Evolutionary conservation across 2,888 invertebrate species (phyloP).

Genomic region (Synergus itoensis): DNA sequence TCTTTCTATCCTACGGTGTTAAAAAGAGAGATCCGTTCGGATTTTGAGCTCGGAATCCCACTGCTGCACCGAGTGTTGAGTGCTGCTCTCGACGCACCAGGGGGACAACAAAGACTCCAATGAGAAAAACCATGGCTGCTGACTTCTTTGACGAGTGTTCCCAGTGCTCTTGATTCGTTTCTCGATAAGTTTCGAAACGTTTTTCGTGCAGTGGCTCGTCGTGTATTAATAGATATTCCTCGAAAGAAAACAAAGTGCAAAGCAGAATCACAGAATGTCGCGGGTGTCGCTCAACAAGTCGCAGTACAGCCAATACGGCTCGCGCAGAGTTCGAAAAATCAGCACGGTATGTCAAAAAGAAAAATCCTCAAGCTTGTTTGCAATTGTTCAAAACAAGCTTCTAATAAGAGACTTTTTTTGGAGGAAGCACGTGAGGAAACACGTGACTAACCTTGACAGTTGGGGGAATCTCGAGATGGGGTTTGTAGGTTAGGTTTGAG

Average conservation of each 20-base stretch:
- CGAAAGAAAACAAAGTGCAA: conserved; percentile 49
- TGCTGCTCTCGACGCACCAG: background rate
- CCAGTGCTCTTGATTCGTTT: conserved; percentile 43
- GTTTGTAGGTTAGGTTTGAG: background rate
- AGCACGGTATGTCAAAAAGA: conserved; percentile 73
- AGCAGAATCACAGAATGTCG: conserved; percentile 70
- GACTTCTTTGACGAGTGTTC: conserved; percentile 72
- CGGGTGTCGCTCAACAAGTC: conserved; percentile 77
- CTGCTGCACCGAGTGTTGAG: conserved; percentile 7
- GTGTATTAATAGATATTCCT: conserved; percentile 45
- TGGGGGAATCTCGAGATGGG: background rate
- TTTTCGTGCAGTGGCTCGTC: conserved; percentile 39
- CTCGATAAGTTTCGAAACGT: conserved; percentile 33
- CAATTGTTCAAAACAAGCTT: background rate
- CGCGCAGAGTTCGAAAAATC: conserved; percentile 76
- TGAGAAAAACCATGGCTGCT: conserved; percentile 67
- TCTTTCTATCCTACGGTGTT: too few relatives aligned
- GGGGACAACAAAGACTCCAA: background rate
- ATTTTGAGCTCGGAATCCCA: too few relatives aligned
- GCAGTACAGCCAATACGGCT: conserved; percentile 76
- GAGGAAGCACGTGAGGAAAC: conserved; percentile 39
- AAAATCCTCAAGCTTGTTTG: background rate
- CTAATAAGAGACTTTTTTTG: conserved; percentile 8
- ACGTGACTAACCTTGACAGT: conserved; percentile 53
- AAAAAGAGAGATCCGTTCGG: too few relatives aligned